Conservation (phyloP, 2,888 invertebrate species). For the Tachina grossa region DNA sequence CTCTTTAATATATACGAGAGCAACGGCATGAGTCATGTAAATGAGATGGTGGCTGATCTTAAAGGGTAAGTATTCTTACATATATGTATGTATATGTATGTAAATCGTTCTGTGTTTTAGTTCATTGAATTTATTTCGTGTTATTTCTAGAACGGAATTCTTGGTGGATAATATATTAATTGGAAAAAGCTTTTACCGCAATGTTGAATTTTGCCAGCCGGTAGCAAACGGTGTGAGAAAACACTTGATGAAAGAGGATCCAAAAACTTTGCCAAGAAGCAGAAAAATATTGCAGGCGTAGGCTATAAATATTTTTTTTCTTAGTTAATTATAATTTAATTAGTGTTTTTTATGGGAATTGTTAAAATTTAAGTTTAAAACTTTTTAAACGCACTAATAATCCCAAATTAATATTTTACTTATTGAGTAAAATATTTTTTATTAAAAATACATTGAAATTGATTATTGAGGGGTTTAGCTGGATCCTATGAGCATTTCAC, state of each 20-base stretch:
- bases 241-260: slow-evolving; percentile 58
- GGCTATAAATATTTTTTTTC: too few species aligned
- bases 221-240: slow-evolving; percentile 39
- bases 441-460: too few species aligned
- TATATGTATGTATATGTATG: too few species aligned
- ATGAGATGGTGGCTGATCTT: slow-evolving; percentile 51
- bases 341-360: background rate
- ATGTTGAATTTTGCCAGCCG: background rate
- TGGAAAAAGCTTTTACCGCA: background rate
- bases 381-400: too few species aligned
- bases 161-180: slow-evolving; percentile 14
- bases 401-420: too few species aligned
- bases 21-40: slow-evolving; percentile 72
- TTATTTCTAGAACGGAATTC: slow-evolving; percentile 75
- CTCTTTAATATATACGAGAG: slow-evolving; percentile 75
- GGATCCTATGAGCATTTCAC: too few species aligned
- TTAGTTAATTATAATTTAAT: background rate
- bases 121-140: background rate
- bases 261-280: slow-evolving; percentile 51
- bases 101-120: background rate
- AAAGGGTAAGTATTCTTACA: slow-evolving; percentile 71
- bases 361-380: too few species aligned
- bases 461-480: too few species aligned
- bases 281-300: slow-evolving; percentile 37
- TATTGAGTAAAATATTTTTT: too few species aligned